Percentiles rank a stretch among this genome's conserved stretches.
These are phyloP conservation scores for Cotesia chilonis DNA, from an alignment of 1,140 invertebrate species.

Conservation along the genomic window DNA sequence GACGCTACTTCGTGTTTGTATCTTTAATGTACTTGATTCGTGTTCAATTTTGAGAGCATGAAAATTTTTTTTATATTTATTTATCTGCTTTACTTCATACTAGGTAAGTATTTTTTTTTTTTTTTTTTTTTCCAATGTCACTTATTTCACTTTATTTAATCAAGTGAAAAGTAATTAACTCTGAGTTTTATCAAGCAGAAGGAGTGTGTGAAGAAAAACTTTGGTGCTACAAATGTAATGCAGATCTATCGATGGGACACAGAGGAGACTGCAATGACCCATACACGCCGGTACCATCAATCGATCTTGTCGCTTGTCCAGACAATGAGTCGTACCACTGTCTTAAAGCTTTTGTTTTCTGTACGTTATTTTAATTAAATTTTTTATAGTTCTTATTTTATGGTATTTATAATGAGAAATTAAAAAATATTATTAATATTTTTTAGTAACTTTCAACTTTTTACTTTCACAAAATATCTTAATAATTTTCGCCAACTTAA, in stretches of 20 bases:
- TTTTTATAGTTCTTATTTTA: not conserved
- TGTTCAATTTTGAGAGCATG: constrained; percentile 7
- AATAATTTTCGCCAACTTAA: no score
- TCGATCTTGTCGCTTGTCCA: constrained; percentile 48
- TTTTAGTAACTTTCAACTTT: no score
- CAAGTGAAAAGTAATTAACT: constrained; percentile 7
- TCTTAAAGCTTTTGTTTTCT: constrained; percentile 51
- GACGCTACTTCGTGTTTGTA: not conserved
- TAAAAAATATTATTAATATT: no score
- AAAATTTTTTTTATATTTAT: not conserved
- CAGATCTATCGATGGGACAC: constrained; percentile 43
- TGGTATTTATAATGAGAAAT: no score
- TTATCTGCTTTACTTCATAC: not conserved
- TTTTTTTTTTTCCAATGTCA: no score
- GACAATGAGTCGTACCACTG: constrained; percentile 49
- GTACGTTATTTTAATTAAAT: constrained; percentile 45
- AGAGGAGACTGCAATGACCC: constrained; percentile 56
- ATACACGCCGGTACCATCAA: constrained; percentile 41
- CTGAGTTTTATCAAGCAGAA: constrained; percentile 29
- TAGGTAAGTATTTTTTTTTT: not conserved
- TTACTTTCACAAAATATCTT: no score
- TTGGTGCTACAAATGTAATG: constrained; percentile 57
- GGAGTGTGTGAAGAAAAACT: constrained; percentile 37
- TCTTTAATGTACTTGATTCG: constrained; percentile 6
- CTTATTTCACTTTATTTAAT: not conserved